Evolutionary conservation across 2,113 vertebrate species (phyloP).

Genomic region (Triplophysa tibetana): DNA sequence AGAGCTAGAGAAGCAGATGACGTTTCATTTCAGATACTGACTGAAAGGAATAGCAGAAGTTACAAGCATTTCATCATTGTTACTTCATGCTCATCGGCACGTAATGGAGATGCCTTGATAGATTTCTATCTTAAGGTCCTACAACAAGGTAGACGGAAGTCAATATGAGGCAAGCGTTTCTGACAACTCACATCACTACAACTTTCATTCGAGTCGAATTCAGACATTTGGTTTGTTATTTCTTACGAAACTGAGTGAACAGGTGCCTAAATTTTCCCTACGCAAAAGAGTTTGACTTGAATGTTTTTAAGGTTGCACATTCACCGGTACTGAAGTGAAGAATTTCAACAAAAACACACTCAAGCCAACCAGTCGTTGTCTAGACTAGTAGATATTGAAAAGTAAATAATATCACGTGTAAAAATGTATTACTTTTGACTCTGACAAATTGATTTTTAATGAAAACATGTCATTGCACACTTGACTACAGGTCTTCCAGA

Average conservation of each 20-base stretch:
- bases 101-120: slow-evolving; percentile 22
- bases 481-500: too few relatives aligned
- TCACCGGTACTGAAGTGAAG: too few relatives aligned
- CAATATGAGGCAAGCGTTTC: not conserved
- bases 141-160: not conserved
- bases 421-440: too few relatives aligned
- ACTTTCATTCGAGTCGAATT: not conserved
- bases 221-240: not conserved
- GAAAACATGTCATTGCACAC: too few relatives aligned
- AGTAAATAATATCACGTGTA: too few relatives aligned
- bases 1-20: not conserved
- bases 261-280: not conserved
- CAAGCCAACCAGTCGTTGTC: too few relatives aligned
- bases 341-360: too few relatives aligned
- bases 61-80: slow-evolving; percentile 48
- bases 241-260: not conserved
- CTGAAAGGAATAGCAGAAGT: slow-evolving; percentile 9
- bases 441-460: too few relatives aligned
- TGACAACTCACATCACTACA: not conserved
- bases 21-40: slow-evolving; percentile 2
- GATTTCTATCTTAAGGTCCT: slow-evolving; percentile 23
- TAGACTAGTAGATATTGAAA: too few relatives aligned
- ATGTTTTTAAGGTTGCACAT: too few relatives aligned
- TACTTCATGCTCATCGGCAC: slow-evolving; percentile 35
- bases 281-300: too few relatives aligned